These are phyloP conservation scores for Neosilurus hyrtlii DNA, from an alignment of 2,797 vertebrate genomes.

Conservation along the genomic window DNA sequence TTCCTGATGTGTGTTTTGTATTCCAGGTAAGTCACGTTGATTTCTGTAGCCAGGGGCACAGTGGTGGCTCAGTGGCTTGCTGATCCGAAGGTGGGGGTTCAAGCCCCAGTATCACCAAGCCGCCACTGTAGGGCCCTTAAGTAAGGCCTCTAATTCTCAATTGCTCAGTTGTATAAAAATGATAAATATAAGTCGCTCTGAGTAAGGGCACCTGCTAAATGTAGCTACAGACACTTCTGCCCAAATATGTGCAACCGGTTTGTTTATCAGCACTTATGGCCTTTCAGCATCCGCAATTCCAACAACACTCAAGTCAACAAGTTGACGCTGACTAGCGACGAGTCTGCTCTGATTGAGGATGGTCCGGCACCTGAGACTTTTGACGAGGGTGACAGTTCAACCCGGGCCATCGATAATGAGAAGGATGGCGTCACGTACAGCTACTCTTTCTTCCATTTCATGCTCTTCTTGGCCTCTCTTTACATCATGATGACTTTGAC, in stretches of 20 bases:
- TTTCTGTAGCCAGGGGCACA: too few species aligned
- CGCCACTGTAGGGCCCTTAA: too few species aligned
- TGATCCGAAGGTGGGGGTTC: too few species aligned
- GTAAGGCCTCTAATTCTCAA: too few species aligned
- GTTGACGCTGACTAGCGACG: conserved; percentile 90
- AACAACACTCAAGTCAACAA: conserved; percentile 95
- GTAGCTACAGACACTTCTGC: background rate
- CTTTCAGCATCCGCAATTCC: conserved; percentile 87
- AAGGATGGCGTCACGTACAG: conserved; percentile 94
- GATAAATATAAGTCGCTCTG: too few species aligned
- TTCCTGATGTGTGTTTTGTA: conserved; percentile 97
- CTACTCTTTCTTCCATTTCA: conserved; percentile 99
- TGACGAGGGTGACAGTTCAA: conserved; percentile 73
- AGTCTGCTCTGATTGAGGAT: conserved; percentile 93
- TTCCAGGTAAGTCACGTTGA: conserved; percentile 82
- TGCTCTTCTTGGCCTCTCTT: conserved; percentile 95
- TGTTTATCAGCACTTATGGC: background rate
- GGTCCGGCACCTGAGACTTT: conserved; percentile 78
- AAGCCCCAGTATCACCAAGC: too few species aligned
- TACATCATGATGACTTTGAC: conserved; percentile 99
- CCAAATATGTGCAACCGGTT: background rate
- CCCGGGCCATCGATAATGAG: conserved; percentile 89
- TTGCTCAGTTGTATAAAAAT: too few species aligned
- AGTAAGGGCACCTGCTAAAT: too few species aligned
- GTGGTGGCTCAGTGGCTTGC: too few species aligned